phyloP scores from a whole-genome alignment of 2,113 vertebrate species.

The Buteo buteo region DNA sequence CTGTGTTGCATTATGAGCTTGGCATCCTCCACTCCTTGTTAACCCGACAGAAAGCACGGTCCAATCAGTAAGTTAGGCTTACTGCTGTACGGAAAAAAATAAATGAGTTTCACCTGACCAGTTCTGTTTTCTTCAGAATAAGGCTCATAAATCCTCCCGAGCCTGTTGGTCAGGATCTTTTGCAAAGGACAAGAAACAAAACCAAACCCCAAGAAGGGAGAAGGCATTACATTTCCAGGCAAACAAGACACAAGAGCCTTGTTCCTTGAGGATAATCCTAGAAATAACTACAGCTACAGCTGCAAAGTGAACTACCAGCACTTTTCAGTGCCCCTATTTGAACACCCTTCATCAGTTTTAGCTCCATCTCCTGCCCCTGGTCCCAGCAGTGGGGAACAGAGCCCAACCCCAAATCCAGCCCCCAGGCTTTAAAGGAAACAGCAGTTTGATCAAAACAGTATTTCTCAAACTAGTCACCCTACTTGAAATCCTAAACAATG shows the following conservation, averaged over 20 bases:
- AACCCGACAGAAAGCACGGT: fast-evolving
- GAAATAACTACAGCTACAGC: fast-evolving
- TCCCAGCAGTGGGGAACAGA: too few species aligned
- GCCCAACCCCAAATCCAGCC: background rate
- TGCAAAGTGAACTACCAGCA: background rate
- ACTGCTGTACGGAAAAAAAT: background rate
- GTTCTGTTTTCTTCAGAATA: background rate
- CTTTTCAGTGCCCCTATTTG: background rate
- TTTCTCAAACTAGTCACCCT: background rate
- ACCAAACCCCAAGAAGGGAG: background rate
- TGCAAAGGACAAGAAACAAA: background rate
- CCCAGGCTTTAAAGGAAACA: too few species aligned
- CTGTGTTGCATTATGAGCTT: fast-evolving
- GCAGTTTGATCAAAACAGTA: background rate
- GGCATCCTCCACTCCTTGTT: background rate
- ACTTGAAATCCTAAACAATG: background rate
- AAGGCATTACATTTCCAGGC: background rate
- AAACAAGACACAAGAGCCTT: background rate
- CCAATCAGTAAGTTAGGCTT: fast-evolving
- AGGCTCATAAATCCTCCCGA: background rate
- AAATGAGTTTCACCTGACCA: background rate
- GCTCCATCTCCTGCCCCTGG: background rate
- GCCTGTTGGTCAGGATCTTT: background rate
- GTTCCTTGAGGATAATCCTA: background rate
- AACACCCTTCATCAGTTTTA: background rate